Percentiles rank a stretch among this genome's conserved stretches.
Evolutionary conservation across 2,797 vertebrate species (phyloP).

Genomic region (Agapornis canus): DNA sequence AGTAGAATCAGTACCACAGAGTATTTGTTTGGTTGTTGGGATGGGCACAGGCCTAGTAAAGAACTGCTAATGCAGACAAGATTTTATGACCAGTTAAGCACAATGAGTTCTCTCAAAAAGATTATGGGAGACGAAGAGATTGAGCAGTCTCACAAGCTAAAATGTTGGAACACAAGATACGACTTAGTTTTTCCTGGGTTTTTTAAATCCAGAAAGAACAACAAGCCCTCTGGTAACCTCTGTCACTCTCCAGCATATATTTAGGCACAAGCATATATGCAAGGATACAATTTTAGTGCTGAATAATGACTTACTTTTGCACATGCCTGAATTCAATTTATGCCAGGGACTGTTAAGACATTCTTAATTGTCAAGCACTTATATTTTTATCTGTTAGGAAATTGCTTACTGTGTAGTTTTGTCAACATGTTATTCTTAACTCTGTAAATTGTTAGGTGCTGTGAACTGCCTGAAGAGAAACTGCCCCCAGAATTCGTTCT

Average conservation of each 20-base stretch:
- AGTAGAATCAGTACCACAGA: background rate
- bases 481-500: background rate
- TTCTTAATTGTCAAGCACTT: background rate
- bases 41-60: background rate
- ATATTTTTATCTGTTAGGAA: background rate
- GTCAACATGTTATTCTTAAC: conserved; percentile 6
- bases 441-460: background rate
- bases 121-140: background rate
- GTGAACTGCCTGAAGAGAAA: conserved; percentile 2
- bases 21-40: background rate
- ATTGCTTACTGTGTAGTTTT: background rate
- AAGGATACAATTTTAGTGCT: background rate
- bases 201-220: background rate
- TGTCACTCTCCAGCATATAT: background rate
- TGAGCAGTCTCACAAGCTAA: background rate
- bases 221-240: background rate
- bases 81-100: background rate
- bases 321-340: background rate
- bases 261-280: background rate
- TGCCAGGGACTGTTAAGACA: background rate
- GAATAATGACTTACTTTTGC: background rate
- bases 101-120: background rate
- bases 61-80: background rate
- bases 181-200: background rate
- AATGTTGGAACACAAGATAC: background rate